Evolutionary conservation across 2,888 invertebrate genomes (phyloP).

Genomic region (Andrena chrysosceles): DNA sequence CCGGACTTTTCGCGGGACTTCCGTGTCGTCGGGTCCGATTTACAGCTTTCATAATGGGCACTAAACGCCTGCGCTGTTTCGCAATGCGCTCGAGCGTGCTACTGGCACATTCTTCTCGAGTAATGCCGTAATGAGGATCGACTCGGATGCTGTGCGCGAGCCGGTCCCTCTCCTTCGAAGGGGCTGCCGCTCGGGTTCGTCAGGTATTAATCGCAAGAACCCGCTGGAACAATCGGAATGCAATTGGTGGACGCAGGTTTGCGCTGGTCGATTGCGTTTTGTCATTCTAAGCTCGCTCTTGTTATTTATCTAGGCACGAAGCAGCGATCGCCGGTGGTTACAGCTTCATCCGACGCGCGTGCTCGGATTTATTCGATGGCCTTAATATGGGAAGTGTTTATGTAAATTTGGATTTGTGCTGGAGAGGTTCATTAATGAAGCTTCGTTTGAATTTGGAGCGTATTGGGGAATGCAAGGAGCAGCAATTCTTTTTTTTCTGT

Average conservation of each 20-base stretch:
- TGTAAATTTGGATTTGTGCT: no score
- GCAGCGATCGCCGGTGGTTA: no score
- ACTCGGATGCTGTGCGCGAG: conserved; percentile 6
- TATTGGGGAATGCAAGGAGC: no score
- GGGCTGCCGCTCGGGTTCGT: background rate
- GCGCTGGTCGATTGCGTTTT: background rate
- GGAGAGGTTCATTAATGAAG: no score
- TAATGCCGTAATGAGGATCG: conserved; percentile 44
- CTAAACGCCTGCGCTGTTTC: conserved; percentile 68
- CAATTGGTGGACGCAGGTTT: conserved; percentile 9
- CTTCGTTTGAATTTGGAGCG: no score
- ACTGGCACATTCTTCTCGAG: conserved; percentile 34
- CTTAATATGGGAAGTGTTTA: no score
- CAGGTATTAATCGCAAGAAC: conserved; percentile 13
- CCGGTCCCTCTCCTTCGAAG: background rate
- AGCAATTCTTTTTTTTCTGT: no score
- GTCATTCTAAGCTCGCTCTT: background rate
- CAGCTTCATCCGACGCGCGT: background rate
- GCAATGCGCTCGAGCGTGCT: conserved; percentile 57
- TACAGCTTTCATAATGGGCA: conserved; percentile 66
- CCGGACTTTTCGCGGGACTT: conserved; percentile 45
- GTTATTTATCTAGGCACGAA: background rate
- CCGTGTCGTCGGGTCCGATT: conserved; percentile 62
- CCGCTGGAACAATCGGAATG: conserved; percentile 11
- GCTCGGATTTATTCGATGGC: background rate